These are phyloP conservation scores for Dromiciops gliroides DNA, from an alignment of 2,113 vertebrate species.

Conservation along the genomic window DNA sequence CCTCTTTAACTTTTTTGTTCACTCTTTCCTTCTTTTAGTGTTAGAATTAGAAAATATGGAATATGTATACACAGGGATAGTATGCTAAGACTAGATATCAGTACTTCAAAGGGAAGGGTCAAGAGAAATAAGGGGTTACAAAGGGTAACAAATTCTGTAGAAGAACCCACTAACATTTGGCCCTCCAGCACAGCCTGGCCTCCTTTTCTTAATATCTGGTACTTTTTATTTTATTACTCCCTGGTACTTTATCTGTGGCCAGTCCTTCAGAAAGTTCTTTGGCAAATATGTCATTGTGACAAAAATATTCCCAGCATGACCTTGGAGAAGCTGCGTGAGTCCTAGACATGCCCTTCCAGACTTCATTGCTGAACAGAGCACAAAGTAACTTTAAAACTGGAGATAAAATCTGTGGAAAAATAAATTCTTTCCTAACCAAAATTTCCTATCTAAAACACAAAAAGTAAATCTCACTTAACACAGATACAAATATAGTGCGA, in stretches of 20 bases:
- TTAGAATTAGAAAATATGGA: neutral
- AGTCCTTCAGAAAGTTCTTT: neutral
- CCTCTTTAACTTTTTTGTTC: neutral
- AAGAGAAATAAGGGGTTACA: neutral
- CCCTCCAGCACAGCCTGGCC: neutral
- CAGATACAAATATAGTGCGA: rapidly evolving
- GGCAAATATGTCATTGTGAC: neutral
- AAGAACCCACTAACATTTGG: neutral
- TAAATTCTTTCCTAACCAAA: too few species aligned
- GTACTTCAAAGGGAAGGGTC: neutral
- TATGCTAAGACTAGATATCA: neutral
- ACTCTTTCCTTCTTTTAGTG: neutral
- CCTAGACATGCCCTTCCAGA: neutral
- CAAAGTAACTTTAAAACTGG: neutral
- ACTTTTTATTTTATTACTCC: neutral
- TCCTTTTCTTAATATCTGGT: neutral
- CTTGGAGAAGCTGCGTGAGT: too few species aligned
- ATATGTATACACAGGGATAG: neutral
- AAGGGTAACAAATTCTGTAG: neutral
- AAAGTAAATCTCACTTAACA: neutral
- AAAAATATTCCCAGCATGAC: neutral
- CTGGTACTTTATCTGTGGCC: neutral
- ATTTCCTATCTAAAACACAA: neutral
- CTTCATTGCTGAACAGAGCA: neutral
- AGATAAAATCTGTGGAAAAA: neutral